These are phyloP conservation scores for Centropristis striata DNA, from an alignment of 2,113 vertebrate genomes.

Conservation along the genomic window DNA sequence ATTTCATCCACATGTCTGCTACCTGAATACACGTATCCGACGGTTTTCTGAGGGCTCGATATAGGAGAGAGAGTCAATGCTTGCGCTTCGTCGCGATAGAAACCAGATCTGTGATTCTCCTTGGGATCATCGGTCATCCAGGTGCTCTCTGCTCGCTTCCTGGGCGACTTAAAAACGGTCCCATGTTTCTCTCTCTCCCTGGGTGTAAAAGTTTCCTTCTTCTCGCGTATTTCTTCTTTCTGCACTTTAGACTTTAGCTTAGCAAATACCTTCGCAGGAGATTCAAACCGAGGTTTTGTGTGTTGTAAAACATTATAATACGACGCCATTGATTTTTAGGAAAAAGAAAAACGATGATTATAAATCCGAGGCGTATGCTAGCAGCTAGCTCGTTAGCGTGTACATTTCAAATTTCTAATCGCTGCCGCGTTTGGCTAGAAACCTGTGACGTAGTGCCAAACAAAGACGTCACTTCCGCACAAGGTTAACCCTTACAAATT, in stretches of 20 bases:
- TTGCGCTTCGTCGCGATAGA: conserved; percentile 45
- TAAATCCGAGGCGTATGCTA: background rate
- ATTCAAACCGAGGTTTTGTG: conserved; percentile 35
- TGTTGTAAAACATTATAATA: conserved; percentile 1
- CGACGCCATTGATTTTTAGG: conserved; percentile 48
- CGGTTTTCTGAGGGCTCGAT: conserved; percentile 55
- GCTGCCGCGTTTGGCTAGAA: conserved; percentile 34
- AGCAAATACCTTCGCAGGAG: conserved; percentile 85
- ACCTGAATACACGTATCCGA: background rate
- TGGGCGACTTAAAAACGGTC: background rate
- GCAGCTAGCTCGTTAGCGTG: conserved; percentile 5
- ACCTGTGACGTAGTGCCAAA: conserved; percentile 38
- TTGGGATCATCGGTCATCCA: background rate
- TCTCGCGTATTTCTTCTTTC: conserved; percentile 19
- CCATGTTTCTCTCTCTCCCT: background rate
- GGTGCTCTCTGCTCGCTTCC: conserved; percentile 1
- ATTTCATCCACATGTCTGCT: background rate
- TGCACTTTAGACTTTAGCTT: conserved; percentile 81
- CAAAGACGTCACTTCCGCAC: conserved; percentile 31
- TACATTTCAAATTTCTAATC: conserved; percentile 47
- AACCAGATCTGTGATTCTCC: background rate
- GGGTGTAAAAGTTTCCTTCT: background rate
- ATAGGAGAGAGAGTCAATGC: conserved; percentile 79
- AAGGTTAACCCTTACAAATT: too few relatives aligned
- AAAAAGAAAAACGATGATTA: rapidly evolving